Evolutionary conservation across 2,797 vertebrate genomes (phyloP).

Genomic region (Ambastaia sidthimunki): DNA sequence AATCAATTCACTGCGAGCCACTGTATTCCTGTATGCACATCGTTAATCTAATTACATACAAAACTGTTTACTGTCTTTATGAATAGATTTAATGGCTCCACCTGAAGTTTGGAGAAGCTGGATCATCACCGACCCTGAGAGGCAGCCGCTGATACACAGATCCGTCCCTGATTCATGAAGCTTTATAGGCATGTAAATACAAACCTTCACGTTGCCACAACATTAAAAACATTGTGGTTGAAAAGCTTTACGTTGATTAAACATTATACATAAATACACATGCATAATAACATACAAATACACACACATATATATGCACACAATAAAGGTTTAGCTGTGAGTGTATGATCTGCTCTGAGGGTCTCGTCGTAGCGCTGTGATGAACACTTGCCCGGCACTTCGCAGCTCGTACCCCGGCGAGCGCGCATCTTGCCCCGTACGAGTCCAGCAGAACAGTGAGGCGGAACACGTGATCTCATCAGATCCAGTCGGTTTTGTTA

Average conservation of each 20-base stretch:
- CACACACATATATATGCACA: not conserved
- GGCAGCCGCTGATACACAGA: not conserved
- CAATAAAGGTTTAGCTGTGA: conserved; percentile 17
- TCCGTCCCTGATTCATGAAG: not conserved
- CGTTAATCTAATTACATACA: not conserved
- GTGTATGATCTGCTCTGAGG: not conserved
- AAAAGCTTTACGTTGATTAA: not conserved
- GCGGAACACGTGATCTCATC: conserved; percentile 69
- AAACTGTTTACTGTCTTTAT: not conserved
- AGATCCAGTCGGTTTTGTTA: conserved; percentile 66
- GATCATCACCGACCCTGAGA: not conserved
- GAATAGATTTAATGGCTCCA: not conserved
- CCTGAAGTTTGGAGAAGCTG: conserved; percentile 23
- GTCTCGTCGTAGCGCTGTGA: conserved; percentile 41
- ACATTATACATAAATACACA: not conserved
- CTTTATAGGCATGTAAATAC: not conserved
- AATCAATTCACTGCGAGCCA: not conserved
- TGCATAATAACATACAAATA: not conserved
- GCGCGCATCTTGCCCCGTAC: conserved; percentile 32
- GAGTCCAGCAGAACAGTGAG: conserved; percentile 59
- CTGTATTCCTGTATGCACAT: not conserved
- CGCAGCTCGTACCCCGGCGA: conserved; percentile 27
- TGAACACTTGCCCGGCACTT: conserved; percentile 48
- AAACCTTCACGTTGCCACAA: not conserved
- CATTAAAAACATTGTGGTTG: not conserved